Percentiles rank a stretch among this genome's conserved stretches.
phyloP scores from a whole-genome alignment of 2,797 vertebrate species.

The Liasis olivaceus region DNA sequence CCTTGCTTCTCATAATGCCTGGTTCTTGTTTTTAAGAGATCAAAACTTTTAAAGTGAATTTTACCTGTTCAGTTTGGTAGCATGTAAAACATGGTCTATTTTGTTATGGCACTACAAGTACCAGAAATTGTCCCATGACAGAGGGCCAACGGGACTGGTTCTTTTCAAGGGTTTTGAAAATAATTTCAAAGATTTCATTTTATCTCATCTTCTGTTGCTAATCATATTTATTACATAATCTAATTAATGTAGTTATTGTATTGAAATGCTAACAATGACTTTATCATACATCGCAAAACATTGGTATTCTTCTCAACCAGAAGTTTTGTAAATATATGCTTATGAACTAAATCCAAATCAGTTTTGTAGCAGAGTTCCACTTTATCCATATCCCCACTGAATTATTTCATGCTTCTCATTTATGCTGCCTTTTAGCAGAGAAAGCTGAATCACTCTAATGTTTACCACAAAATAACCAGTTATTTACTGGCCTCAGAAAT shows the following conservation, averaged over 20 bases:
- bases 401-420: too few relatives aligned
- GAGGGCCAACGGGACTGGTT: neutral
- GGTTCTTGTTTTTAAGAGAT: too few relatives aligned
- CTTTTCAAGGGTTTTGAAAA: neutral
- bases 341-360: neutral
- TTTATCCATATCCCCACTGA: too few relatives aligned
- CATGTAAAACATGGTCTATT: neutral
- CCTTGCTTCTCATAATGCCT: too few relatives aligned
- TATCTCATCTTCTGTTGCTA: neutral
- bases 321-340: neutral
- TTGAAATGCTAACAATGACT: neutral
- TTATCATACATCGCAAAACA: neutral
- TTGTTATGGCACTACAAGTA: neutral
- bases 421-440: too few relatives aligned
- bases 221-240: neutral
- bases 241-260: neutral
- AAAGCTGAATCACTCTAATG: too few relatives aligned
- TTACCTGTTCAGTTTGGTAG: neutral
- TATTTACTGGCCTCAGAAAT: too few relatives aligned
- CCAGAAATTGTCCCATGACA: neutral
- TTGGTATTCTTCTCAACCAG: too few relatives aligned
- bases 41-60: too few relatives aligned
- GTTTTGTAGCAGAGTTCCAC: too few relatives aligned
- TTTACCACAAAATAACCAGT: too few relatives aligned
- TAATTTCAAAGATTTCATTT: neutral